Conservation (phyloP, 2,888 invertebrate genomes). For the Helleia helle region DNA sequence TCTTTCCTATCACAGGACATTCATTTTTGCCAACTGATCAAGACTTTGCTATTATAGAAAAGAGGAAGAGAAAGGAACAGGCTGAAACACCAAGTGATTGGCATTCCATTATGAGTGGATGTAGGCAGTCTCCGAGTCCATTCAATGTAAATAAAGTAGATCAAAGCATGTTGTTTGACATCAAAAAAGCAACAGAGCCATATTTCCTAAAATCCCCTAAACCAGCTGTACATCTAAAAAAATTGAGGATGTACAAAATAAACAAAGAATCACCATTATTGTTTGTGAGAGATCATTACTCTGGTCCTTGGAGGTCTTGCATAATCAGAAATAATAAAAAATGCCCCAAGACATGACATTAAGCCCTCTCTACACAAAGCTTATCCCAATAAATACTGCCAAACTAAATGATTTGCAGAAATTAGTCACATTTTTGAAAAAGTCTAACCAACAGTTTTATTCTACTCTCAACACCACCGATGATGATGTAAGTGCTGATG, state of each 20-base stretch:
- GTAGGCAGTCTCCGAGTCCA: conserved; percentile 1
- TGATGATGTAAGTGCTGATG: too few relatives aligned
- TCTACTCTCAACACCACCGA: too few relatives aligned
- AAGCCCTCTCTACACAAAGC: too few relatives aligned
- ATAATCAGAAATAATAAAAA: too few relatives aligned
- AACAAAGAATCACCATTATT: too few relatives aligned
- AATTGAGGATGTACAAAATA: conserved; percentile 3
- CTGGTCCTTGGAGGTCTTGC: too few relatives aligned
- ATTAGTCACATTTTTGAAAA: too few relatives aligned
- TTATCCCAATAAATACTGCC: too few relatives aligned
- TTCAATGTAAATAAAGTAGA: conserved; percentile 5
- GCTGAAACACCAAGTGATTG: conserved; percentile 11
- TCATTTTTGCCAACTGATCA: conserved; percentile 11
- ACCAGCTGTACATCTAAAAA: conserved; percentile 8
- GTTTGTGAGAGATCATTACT: too few relatives aligned
- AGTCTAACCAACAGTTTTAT: too few relatives aligned
- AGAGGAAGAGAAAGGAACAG: conserved; percentile 2
- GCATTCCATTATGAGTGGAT: conserved; percentile 9
- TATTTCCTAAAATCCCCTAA: conserved; percentile 10
- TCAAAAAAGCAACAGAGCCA: conserved; percentile 7
- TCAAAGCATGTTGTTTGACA: conserved; percentile 8
- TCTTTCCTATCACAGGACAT: conserved; percentile 8
- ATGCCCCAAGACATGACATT: too few relatives aligned
- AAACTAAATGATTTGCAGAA: too few relatives aligned
- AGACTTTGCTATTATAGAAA: conserved; percentile 9